phyloP scores from a whole-genome alignment of 2,888 invertebrate species.

The Toxonevra muliebris region DNA sequence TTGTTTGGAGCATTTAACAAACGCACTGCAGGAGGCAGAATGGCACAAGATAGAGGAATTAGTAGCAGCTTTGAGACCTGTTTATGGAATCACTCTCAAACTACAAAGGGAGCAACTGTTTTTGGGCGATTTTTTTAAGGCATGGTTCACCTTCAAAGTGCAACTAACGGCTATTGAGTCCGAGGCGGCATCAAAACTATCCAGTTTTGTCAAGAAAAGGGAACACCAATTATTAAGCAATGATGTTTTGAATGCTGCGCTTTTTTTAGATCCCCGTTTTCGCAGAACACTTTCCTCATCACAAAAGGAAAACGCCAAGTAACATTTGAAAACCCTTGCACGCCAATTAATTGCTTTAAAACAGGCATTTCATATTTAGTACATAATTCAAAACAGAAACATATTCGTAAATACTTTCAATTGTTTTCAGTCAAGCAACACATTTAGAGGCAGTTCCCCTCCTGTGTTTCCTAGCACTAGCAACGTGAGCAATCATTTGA shows the following conservation, averaged over 20 bases:
- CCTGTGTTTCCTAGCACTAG: neutral
- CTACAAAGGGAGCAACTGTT: slow-evolving; percentile 20
- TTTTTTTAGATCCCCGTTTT: slow-evolving; percentile 15
- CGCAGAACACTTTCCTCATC: neutral
- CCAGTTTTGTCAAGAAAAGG: slow-evolving; percentile 12
- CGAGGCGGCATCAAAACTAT: neutral
- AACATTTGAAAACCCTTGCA: slow-evolving; percentile 1
- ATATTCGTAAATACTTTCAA: neutral
- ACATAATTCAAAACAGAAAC: too few relatives aligned
- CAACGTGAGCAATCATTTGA: too few relatives aligned
- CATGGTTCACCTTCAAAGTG: slow-evolving; percentile 8
- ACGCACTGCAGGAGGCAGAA: neutral
- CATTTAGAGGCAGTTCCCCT: neutral
- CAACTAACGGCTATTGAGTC: neutral
- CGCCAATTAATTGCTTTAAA: neutral
- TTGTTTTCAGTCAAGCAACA: neutral
- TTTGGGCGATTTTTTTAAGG: slow-evolving; percentile 18
- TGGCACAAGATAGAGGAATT: slow-evolving; percentile 16
- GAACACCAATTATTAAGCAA: slow-evolving; percentile 16
- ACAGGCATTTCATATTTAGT: neutral
- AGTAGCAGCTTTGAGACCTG: neutral
- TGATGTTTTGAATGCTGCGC: slow-evolving; percentile 13
- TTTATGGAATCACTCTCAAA: slow-evolving; percentile 2
- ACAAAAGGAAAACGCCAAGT: neutral
- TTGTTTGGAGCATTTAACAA: slow-evolving; percentile 12